Evolutionary conservation across 2,888 invertebrate genomes (phyloP), one percentile per base, ranked within the genome.

Genomic region (Lasioglossum malachurum): DNA sequence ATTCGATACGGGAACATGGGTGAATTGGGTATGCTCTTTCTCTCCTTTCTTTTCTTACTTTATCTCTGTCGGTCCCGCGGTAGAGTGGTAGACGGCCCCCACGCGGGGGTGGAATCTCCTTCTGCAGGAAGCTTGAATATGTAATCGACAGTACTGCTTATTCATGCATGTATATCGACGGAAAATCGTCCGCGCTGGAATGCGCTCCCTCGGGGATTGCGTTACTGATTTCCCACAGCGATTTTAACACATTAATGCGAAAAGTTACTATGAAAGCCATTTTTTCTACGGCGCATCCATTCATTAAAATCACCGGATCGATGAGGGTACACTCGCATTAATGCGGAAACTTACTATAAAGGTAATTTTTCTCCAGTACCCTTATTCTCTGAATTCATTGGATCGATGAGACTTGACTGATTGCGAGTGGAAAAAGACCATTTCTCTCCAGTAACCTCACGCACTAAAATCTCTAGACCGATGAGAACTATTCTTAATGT

Each of bases 1-100:
- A 94, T 93, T 92, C 93, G 91, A 92, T 91, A 92, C 88, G 88
- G 74, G 89, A 87, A 91, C 92, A 90, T 90, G 90, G 90, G 78
- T 80, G 87, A 81, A 74, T 76, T 80, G 80, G 67, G 71, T 73
- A 31, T 78, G 49, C 72, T 38, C 41, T 57, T 53, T 35, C 38
- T 31, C 78, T 71, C 69, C 73, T 77, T 35, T 38, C 67, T 38
- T 60, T 71, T 23, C 73, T 57, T 69, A 75, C 76, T 71, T 31
- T 44, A 19, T 46, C 71, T 80, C 75, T 23, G 57, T 74, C 75
- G 35, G 46, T 57, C 57, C 71, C 69, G 71, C 78, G 49, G n/a
- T 23, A 44, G 69, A 75, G 75, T 41, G 75, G n/a, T 31, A 23
- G 74, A 75, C 49, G 49, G 67, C 16, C 19, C 73, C 4, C 60